Evolutionary conservation across 2,797 vertebrate species (phyloP), one percentile per base, ranked within the genome.

Genomic region (Poeciliopsis paucimaculata): DNA sequence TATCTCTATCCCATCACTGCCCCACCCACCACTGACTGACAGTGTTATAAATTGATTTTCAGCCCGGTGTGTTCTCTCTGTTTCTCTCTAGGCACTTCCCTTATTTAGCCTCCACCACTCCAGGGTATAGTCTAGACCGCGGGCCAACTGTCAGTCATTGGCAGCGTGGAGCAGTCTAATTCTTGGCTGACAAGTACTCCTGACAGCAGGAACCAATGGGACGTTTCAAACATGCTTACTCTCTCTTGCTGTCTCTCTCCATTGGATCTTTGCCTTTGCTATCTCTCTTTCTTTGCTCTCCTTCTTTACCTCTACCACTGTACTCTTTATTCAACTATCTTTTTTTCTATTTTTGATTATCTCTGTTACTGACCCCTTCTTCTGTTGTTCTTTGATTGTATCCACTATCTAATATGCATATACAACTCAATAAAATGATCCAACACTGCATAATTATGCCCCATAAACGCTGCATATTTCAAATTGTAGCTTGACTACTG

Each of bases 41-140:
- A 93, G 89, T 80, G 88, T 86, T 91, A 92, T 91, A 93, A 93
- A 95, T 94, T 93, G 94, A 95, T 95, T 95, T 93, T 89, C 91
- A 92, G 92, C 89, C 91, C 75, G 64, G 89, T 94, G 92, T 92
- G 91, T 93, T 92, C 88, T 90, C 87, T 87, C 86, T 90, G 87
- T 91, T 91, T 92, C 86, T 92, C 92, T 93, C 91, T 80, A 91
- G 91, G 87, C 90, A 92, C 93, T 92, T 94, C 90, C 92, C 90
- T 93, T 91, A 92, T 94, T 94, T 93, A 93, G 92, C 89, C 81
- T 86, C 77, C 77, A 84, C 92, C 87, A 93, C 92, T 93, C 93
- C 92, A 90, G 93, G 93, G 93, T 93, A 90, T 94, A 94, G 92
- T 93, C 93, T 90, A 88, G 91, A 94, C 94, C 92, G 60, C 75